These are phyloP conservation scores for Callionymus lyra DNA, from an alignment of 2,113 vertebrate species.

Conservation along the genomic window DNA sequence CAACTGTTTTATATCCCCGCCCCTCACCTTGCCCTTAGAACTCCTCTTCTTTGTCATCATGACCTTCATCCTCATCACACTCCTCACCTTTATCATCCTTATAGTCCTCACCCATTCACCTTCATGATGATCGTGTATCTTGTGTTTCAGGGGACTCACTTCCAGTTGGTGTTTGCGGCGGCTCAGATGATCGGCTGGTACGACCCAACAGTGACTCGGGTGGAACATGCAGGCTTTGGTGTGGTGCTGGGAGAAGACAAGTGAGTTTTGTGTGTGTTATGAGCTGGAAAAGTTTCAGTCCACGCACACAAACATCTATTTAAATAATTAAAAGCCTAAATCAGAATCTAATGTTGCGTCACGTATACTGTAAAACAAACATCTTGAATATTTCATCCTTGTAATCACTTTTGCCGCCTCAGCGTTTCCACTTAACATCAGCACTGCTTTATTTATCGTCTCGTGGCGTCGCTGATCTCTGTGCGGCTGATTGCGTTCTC, in stretches of 20 bases:
- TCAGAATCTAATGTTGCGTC: too few relatives aligned
- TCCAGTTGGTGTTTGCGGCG: constrained; percentile 82
- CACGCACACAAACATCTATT: too few relatives aligned
- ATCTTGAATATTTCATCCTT: too few relatives aligned
- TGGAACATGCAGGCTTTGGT: constrained; percentile 86
- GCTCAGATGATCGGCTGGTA: constrained; percentile 93
- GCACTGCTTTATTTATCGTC: background rate
- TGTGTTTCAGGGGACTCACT: constrained; percentile 71
- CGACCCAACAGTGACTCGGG: constrained; percentile 78
- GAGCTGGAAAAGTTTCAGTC: too few relatives aligned
- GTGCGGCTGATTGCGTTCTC: constrained; percentile 2
- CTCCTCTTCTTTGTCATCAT: too few relatives aligned
- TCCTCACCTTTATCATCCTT: too few relatives aligned
- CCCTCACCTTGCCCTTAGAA: too few relatives aligned
- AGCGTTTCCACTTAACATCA: background rate
- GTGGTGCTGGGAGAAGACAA: constrained; percentile 97
- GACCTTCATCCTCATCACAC: too few relatives aligned
- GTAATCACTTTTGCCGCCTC: background rate
- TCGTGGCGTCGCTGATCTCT: constrained; percentile 2
- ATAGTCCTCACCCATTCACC: too few relatives aligned
- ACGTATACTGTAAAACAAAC: too few relatives aligned
- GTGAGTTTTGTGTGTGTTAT: constrained; percentile 63
- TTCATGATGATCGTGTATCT: background rate
- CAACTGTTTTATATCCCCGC: too few relatives aligned
- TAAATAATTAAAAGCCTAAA: too few relatives aligned